Base-by-base conservation (phyloP, 2,888 invertebrate genomes). In the Cataglyphis rosenhaueri region DNA sequence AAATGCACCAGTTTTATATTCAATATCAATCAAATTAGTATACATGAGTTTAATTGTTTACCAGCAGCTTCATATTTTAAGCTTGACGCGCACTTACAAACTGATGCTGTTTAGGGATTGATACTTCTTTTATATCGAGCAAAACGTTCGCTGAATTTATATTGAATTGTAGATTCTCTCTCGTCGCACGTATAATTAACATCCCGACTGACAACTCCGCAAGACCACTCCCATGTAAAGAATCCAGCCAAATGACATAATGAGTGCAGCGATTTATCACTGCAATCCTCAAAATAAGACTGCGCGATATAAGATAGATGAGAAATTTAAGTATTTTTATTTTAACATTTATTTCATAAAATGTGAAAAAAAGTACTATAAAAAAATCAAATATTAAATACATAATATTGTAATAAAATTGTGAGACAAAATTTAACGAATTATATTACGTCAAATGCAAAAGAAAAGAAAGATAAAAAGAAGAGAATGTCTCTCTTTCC, bases 41-140 rank as follows among this genome's bases (percentile, higher is more conserved):
- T 9, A 57, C 15, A 12, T 2, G 21, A 66, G 9, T 52, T 25
- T 71, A 66, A 15, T 73, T 32, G 66, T 91, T 92, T 91, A 92
- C 92, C 92, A 91, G 85, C 74, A 91, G 86, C 88, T 91, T 92
- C 92, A 92, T 92, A 81, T 85, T 35, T 35, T 86, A 85, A 87
- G 70, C 81, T 83, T 88, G 66, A 86, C 78, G 71, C 82, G 85
- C 85, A 57, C 61, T 84, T 38, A 64, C 85, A 66, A 84, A 92
- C 92, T 92, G 90, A 88, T 88, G 41, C 87, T 55, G 78, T 59
- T 61, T 84, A 71, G 59, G 85, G 78, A 83, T 85, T 87, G 76
- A 82, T 84, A 87, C 87, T 91, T 89, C 92, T 92, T 92, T 92
- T 92, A 92, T 92, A 92, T 91, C 84, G 25, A 21, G 41, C 75